A percentile compares a stretch with the other conserved stretches of the same genome.
phyloP scores from a whole-genome alignment of 2,888 invertebrate species.

The Luperina testacea region DNA sequence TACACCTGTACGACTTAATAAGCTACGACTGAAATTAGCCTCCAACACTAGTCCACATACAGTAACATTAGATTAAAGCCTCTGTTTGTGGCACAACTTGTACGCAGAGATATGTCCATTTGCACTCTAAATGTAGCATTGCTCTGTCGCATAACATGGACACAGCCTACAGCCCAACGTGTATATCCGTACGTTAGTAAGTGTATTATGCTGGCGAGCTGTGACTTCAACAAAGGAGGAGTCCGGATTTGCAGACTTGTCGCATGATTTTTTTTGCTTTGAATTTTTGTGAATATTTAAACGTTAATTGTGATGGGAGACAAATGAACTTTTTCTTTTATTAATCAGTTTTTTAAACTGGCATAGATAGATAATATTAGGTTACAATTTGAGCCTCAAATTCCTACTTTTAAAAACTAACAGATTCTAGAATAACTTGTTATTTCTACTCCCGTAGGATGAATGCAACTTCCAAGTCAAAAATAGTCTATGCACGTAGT shows the following conservation, averaged over 20 bases:
- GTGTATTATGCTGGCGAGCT: slow-evolving; percentile 26
- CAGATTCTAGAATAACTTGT: not conserved
- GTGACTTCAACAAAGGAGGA: slow-evolving; percentile 27
- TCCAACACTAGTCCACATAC: slow-evolving; percentile 15
- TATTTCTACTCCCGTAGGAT: not conserved
- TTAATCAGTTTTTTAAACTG: not conserved
- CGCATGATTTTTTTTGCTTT: not conserved
- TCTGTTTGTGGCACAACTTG: slow-evolving; percentile 39
- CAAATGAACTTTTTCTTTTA: not conserved
- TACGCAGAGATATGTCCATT: slow-evolving; percentile 61
- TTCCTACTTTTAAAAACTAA: not conserved
- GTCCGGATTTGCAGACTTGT: not conserved
- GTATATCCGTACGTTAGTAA: slow-evolving; percentile 22
- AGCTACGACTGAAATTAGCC: slow-evolving; percentile 26
- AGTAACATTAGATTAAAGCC: slow-evolving; percentile 51
- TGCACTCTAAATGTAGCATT: slow-evolving; percentile 48
- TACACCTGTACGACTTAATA: slow-evolving; percentile 1
- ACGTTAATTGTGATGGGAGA: not conserved
- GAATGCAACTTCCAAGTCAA: not conserved
- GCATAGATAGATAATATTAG: not conserved
- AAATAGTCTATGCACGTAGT: not conserved
- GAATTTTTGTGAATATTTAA: not conserved
- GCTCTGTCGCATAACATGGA: slow-evolving; percentile 24
- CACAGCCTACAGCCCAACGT: slow-evolving; percentile 30
- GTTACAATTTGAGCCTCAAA: too few species aligned